A percentile compares a stretch with the other conserved stretches of the same genome.
Conservation (phyloP, 2,888 invertebrate genomes). For the Cryptophagus acutangulus region DNA sequence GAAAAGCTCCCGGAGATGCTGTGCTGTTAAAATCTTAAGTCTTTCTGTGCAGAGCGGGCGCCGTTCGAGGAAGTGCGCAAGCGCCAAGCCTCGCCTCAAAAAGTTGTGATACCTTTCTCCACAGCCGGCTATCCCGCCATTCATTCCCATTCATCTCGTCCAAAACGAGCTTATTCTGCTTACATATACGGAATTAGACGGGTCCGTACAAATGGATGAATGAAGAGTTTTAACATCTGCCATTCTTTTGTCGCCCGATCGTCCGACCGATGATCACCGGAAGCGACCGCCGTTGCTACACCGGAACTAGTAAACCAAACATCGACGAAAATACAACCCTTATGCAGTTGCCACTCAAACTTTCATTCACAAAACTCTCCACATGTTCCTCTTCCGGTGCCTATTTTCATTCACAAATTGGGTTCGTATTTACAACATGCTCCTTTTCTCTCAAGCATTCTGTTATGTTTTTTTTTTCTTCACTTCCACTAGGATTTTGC, state of each 20-base stretch:
- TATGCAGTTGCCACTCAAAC: no score
- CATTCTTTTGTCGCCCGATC: slow-evolving; percentile 24
- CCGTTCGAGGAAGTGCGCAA: slow-evolving; percentile 49
- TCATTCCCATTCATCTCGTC: slow-evolving; percentile 45
- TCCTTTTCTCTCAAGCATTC: no score
- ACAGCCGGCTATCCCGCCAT: slow-evolving; percentile 33
- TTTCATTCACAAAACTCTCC: no score
- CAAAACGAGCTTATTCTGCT: slow-evolving; percentile 32
- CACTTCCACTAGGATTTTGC: no score
- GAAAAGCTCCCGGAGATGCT: slow-evolving; percentile 52
- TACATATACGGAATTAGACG: slow-evolving; percentile 44
- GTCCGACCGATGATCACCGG: no score
- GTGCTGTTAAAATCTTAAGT: slow-evolving; percentile 58
- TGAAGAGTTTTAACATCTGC: slow-evolving; percentile 34
- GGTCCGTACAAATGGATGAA: slow-evolving; percentile 41
- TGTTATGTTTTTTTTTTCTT: no score
- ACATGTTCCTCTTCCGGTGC: not conserved
- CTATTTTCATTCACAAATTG: slow-evolving; percentile 1
- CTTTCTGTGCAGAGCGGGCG: slow-evolving; percentile 56
- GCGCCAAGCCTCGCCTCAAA: slow-evolving; percentile 50
- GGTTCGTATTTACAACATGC: no score
- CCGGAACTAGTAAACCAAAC: slow-evolving; percentile 30
- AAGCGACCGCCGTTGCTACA: no score
- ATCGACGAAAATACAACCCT: no score
- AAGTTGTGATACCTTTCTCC: slow-evolving; percentile 31